Evolutionary conservation across 1,140 invertebrate species (phyloP), one percentile per base, ranked within the genome.

Genomic region (Nymphalis io): DNA sequence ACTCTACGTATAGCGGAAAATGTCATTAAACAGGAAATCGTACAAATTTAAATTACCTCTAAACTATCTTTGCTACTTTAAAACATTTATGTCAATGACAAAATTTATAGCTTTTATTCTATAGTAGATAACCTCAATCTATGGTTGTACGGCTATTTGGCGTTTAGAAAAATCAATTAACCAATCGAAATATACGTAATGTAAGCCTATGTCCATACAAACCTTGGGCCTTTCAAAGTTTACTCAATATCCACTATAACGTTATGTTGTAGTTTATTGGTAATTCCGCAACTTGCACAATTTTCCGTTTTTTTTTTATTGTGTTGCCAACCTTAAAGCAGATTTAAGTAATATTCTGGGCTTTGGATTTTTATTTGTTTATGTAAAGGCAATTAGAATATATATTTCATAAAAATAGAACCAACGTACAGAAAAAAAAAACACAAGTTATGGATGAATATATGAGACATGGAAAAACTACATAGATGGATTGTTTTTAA

Each of bases 171-270:
- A 33, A 58, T 62, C 59, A 62, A 62, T 61, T 62, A 61, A 57
- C 60, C 13, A 62, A 57, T 62, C n/a, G 44, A 27, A 13, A 27
- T 44, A 51, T 16, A 48, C 66, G 66, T 18, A 33, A 33, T 33
- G 4, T 33, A 33, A 61, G 59, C 18, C 60, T 53, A 33, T 33
- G 27, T 57, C 42, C 13, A 0, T 15, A 20, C 13, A 61, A 58
- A 55, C 23, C 44, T 61, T 62, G 39, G n/a, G 44, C n/a, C 66
- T 62, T 68, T 68, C 39, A 40, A 68, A 27, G 53, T 27, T 46
- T 61, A 60, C 3, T 15, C 60, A 63, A 63, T 53, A 63, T 38
- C 38, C 51, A 55, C 21, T 27, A 11, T 20, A 51, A 51, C 12
- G 13, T 27, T 23, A 27, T 23, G 20, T 27, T 27, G 18, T 51